phyloP scores from a whole-genome alignment of 1,140 invertebrate species.

The Apis florea region DNA sequence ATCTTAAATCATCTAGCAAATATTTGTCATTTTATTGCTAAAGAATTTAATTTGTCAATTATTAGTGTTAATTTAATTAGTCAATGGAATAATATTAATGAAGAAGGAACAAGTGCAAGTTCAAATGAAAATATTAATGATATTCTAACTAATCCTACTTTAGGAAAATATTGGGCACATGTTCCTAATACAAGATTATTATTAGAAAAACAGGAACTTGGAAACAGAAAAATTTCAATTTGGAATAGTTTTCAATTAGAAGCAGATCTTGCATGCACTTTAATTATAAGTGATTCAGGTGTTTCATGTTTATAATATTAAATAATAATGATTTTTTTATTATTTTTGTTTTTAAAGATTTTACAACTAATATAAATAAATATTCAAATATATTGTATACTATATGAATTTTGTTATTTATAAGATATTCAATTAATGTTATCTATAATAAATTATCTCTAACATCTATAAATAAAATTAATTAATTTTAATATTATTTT shows the following conservation, averaged over 20 bases:
- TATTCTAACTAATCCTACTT: conserved; percentile 61
- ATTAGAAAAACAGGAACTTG: conserved; percentile 63
- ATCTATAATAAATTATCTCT: neutral
- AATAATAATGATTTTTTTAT: neutral
- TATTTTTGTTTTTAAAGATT: neutral
- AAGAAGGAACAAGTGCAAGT: conserved; percentile 52
- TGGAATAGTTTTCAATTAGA: conserved; percentile 75
- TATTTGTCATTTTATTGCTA: conserved; percentile 80
- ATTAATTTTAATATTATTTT: neutral
- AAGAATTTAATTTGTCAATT: conserved; percentile 79
- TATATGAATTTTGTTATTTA: neutral
- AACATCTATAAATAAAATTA: neutral
- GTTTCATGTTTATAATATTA: conserved; percentile 12
- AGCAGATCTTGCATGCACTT: conserved; percentile 48
- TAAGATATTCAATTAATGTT: neutral
- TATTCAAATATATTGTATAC: neutral
- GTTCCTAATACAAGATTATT: conserved; percentile 76
- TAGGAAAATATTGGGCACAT: conserved; percentile 78
- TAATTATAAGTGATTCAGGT: conserved; percentile 56
- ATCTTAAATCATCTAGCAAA: conserved; percentile 82
- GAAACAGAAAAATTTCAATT: conserved; percentile 67
- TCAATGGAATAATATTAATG: conserved; percentile 79
- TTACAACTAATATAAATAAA: neutral
- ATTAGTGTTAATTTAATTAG: conserved; percentile 83
- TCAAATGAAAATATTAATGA: conserved; percentile 29